A percentile compares a stretch with the other conserved stretches of the same genome.
Conservation (phyloP, 2,113 vertebrate genomes). For the Emydura subglobosa region DNA sequence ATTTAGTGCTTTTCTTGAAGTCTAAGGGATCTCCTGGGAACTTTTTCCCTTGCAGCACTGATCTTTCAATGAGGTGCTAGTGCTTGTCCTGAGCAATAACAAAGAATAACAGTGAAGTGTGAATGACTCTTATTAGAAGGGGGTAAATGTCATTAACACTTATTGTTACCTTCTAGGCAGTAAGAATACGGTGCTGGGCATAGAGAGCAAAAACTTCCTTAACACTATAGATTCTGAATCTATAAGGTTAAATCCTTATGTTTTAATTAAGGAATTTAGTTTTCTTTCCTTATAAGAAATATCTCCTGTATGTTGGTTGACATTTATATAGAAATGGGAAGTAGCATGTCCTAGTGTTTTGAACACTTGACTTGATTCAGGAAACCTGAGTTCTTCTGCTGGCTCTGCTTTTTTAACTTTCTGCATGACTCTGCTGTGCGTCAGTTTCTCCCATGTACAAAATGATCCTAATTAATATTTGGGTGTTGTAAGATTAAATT, state of each 20-base stretch:
- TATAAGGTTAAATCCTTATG: conserved; percentile 54
- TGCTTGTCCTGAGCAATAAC: conserved; percentile 81
- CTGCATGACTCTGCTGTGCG: conserved; percentile 34
- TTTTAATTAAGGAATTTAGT: conserved; percentile 74
- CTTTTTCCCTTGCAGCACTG: conserved; percentile 78
- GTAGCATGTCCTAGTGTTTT: conserved; percentile 16
- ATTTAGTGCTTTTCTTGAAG: conserved; percentile 78
- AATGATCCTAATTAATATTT: conserved; percentile 62
- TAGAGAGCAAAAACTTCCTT: conserved; percentile 51
- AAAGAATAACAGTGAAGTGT: conserved; percentile 78
- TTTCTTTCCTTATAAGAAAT: conserved; percentile 19
- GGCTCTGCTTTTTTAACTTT: conserved; percentile 42
- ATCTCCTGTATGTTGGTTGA: background rate
- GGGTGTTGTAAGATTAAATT: conserved; percentile 21
- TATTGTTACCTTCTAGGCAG: conserved; percentile 72
- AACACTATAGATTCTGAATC: conserved; percentile 54
- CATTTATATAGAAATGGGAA: background rate
- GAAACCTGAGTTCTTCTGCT: conserved; percentile 23
- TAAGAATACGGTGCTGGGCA: conserved; percentile 56
- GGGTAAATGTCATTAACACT: conserved; percentile 80
- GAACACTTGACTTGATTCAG: background rate
- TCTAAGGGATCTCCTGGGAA: conserved; percentile 71
- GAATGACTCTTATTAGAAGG: conserved; percentile 80
- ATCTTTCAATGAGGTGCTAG: conserved; percentile 82
- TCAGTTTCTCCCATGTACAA: conserved; percentile 44